Evolutionary conservation across 2,797 vertebrate genomes (phyloP).

Genomic region (Merluccius polli): DNA sequence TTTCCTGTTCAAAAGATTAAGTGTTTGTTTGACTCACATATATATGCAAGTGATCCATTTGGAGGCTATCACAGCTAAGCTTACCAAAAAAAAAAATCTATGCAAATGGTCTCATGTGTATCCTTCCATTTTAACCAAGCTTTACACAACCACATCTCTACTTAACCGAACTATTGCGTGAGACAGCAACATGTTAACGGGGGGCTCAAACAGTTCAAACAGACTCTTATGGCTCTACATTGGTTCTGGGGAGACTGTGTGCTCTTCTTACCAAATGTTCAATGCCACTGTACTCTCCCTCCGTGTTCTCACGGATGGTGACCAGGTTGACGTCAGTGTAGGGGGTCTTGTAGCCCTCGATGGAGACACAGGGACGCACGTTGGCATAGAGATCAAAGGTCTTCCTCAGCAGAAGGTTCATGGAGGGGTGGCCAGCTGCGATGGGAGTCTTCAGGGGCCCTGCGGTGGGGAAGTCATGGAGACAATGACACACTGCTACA

Average conservation of each 20-base stretch:
- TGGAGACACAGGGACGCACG: constrained; percentile 87
- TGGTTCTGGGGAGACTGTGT: neutral
- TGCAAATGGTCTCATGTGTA: too few species aligned
- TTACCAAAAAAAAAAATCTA: too few species aligned
- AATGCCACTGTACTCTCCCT: constrained; percentile 97
- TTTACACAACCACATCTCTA: too few species aligned
- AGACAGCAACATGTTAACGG: neutral
- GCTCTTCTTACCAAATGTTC: constrained; percentile 80
- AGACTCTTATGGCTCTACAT: neutral
- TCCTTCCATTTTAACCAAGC: too few species aligned
- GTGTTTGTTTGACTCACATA: too few species aligned
- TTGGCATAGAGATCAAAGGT: constrained; percentile 96
- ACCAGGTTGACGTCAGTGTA: constrained; percentile 91
- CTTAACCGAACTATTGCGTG: too few species aligned
- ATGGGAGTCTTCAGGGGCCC: constrained; percentile 94
- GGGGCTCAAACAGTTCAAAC: too few species aligned
- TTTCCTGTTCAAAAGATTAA: too few species aligned
- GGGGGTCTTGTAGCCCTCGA: constrained; percentile 91
- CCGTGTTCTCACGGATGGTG: constrained; percentile 94
- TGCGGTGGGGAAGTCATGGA: constrained; percentile 35
- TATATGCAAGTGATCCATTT: too few species aligned
- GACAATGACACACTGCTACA: neutral
- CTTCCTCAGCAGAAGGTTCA: constrained; percentile 91
- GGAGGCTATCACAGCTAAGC: too few species aligned
- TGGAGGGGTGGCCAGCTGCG: constrained; percentile 92